Evolutionary conservation across 2,113 vertebrate species (phyloP).

Genomic region (Narcine bancroftii): DNA sequence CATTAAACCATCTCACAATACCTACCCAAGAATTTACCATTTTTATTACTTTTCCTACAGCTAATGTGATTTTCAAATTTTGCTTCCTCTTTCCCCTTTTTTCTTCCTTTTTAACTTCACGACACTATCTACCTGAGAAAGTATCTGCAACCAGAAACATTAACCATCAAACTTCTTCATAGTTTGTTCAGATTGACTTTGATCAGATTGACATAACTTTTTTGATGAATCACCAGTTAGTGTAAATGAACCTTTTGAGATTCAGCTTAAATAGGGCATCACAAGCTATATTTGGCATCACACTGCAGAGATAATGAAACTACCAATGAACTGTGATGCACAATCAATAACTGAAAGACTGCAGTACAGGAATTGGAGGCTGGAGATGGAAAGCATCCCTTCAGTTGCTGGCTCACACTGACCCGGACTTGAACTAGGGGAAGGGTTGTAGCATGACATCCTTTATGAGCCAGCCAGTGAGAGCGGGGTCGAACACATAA

Average conservation of each 20-base stretch:
- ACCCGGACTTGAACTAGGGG: too few species aligned
- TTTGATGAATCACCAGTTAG: neutral
- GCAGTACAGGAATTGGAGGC: too few species aligned
- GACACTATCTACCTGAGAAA: neutral
- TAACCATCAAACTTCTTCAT: neutral
- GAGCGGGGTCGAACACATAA: too few species aligned
- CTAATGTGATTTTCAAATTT: neutral
- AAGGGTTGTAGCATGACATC: too few species aligned
- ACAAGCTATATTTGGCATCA: neutral
- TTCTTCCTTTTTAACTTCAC: neutral
- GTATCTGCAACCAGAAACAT: neutral
- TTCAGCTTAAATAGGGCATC: neutral
- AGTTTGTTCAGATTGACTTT: neutral
- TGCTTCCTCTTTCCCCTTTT: neutral
- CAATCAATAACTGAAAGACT: too few species aligned
- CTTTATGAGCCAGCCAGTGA: too few species aligned
- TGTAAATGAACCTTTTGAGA: neutral
- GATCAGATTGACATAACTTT: neutral
- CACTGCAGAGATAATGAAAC: neutral
- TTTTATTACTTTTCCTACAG: neutral
- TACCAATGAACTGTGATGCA: neutral
- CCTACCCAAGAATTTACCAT: neutral
- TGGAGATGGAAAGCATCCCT: too few species aligned
- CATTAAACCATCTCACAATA: neutral
- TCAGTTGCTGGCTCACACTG: too few species aligned